Evolutionary conservation across 30 jellyfish, hydroid and myxozoan species (phyloP).

Genomic region (Sanderia malayensis): DNA sequence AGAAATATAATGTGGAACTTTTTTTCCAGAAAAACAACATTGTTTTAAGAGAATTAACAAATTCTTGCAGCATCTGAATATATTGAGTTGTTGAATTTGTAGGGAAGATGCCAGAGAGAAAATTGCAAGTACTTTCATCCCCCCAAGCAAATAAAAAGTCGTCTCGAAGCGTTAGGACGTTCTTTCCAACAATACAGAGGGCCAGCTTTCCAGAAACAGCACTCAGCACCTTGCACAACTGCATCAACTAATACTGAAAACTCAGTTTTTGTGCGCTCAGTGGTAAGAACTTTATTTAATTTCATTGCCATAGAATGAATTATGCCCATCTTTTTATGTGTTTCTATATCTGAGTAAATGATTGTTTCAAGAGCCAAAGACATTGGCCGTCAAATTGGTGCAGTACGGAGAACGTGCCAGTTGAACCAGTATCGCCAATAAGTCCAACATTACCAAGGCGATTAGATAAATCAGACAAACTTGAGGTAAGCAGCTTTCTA

Average conservation of each 20-base stretch:
- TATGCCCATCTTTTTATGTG: no score
- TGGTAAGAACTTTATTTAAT: no score
- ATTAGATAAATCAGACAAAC: slow-evolving; percentile 63
- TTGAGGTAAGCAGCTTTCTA: no score
- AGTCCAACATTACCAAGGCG: slow-evolving; percentile 62
- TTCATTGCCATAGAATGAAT: no score
- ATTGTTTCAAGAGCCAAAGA: slow-evolving; percentile 26
- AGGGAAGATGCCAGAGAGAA: slow-evolving; percentile 75
- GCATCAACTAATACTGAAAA: slow-evolving; percentile 3
- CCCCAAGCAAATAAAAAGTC: slow-evolving; percentile 56
- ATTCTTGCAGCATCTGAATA: no score
- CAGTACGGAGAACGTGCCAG: slow-evolving; percentile 39
- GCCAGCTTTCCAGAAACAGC: slow-evolving; percentile 28
- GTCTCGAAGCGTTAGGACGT: slow-evolving; percentile 55
- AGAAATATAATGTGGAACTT: no score
- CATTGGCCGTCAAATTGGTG: slow-evolving; percentile 57
- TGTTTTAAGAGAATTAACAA: no score
- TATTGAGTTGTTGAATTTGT: no score
- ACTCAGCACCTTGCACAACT: slow-evolving; percentile 10
- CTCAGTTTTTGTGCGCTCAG: neutral
- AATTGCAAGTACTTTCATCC: slow-evolving; percentile 72
- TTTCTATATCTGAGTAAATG: no score
- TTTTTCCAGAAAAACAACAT: no score
- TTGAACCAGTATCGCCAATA: slow-evolving; percentile 47
- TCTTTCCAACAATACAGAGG: slow-evolving; percentile 26